Evolutionary conservation across 2,113 vertebrate species (phyloP).

Genomic region (Chelonoidis abingdonii): DNA sequence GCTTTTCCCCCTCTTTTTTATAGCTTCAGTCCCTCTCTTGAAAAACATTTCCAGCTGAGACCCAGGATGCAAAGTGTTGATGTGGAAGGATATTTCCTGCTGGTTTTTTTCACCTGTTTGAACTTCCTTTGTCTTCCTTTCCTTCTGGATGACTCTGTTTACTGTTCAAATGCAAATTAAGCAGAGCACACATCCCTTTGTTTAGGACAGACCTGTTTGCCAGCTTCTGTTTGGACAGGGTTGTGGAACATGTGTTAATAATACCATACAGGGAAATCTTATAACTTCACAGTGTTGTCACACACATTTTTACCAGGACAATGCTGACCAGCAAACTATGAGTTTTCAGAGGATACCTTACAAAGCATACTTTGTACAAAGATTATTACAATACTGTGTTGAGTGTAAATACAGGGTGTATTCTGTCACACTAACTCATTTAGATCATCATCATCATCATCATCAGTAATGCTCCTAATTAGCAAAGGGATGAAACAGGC

Average conservation of each 20-base stretch:
- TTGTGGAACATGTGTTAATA: neutral
- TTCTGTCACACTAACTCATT: neutral
- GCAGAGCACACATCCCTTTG: neutral
- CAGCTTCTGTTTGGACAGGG: neutral
- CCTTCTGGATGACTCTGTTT: neutral
- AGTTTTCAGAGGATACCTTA: neutral
- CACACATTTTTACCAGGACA: neutral
- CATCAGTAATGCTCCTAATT: neutral
- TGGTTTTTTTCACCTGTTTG: neutral
- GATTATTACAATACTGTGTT: neutral
- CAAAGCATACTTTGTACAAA: neutral
- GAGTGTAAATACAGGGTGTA: neutral
- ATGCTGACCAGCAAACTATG: neutral
- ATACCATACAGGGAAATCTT: neutral
- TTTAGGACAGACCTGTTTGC: neutral
- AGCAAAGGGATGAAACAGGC: neutral
- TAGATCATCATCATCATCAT: slow-evolving; percentile 5
- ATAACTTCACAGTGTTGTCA: neutral
- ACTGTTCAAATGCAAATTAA: neutral
- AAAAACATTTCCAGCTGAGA: neutral
- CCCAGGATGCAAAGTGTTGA: neutral
- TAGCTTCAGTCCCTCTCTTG: neutral
- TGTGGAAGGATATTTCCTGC: neutral
- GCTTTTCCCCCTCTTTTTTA: neutral
- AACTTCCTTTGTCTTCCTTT: neutral